These are phyloP conservation scores for Parascotia fuliginaria DNA, from an alignment of 2,888 invertebrate genomes.

Conservation along the genomic window DNA sequence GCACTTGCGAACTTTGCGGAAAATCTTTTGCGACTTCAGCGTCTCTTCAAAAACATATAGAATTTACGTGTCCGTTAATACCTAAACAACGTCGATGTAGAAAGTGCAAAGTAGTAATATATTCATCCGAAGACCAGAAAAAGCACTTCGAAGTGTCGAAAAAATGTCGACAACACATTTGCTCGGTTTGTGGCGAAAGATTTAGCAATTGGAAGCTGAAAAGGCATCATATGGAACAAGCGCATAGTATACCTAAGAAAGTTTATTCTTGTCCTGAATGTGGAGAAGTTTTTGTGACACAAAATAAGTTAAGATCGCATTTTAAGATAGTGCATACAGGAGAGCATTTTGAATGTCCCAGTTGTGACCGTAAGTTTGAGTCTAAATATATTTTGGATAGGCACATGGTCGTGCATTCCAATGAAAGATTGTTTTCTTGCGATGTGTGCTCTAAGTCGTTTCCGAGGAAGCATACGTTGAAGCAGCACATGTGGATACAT, in stretches of 20 bases:
- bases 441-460: slow-evolving; percentile 74
- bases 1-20: slow-evolving; percentile 67
- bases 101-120: slow-evolving; percentile 55
- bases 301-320: slow-evolving; percentile 54
- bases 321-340: slow-evolving; percentile 62
- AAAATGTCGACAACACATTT: slow-evolving; percentile 60
- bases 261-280: slow-evolving; percentile 63
- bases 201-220: slow-evolving; percentile 56
- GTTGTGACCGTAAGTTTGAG: slow-evolving; percentile 71
- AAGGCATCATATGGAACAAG: slow-evolving; percentile 53
- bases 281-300: slow-evolving; percentile 50
- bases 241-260: slow-evolving; percentile 56
- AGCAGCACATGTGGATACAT: slow-evolving; percentile 73
- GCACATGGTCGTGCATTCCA: slow-evolving; percentile 78
- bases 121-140: slow-evolving; percentile 54
- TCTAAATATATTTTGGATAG: slow-evolving; percentile 70
- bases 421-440: slow-evolving; percentile 75
- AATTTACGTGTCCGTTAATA: slow-evolving; percentile 37
- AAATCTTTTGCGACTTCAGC: slow-evolving; percentile 59
- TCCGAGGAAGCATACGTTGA: slow-evolving; percentile 63
- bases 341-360: slow-evolving; percentile 55
- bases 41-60: slow-evolving; percentile 54
- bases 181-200: slow-evolving; percentile 58
- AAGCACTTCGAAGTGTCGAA: slow-evolving; percentile 46
- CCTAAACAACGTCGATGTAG: slow-evolving; percentile 57